Conservation (phyloP, 2,113 vertebrate species). For the Pituophis catenifer region DNA sequence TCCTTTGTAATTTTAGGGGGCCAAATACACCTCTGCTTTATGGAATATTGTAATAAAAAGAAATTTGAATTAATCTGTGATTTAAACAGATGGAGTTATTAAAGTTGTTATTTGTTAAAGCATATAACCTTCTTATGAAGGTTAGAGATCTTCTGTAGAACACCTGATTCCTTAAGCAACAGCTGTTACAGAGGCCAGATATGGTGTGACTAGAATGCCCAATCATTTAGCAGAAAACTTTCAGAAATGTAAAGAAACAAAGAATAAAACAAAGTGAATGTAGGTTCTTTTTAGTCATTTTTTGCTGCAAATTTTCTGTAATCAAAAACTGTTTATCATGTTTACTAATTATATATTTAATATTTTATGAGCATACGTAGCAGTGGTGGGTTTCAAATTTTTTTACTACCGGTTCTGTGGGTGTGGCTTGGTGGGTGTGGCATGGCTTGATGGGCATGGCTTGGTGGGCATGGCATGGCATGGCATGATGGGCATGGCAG, state of each 20-base stretch:
- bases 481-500: no score
- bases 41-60: background rate
- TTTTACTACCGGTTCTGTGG: no score
- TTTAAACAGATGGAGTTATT: background rate
- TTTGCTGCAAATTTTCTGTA: background rate
- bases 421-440: no score
- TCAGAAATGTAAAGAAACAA: background rate
- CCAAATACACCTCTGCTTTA: conserved; percentile 4
- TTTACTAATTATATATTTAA: background rate
- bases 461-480: no score
- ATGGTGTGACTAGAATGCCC: no score
- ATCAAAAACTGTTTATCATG: background rate
- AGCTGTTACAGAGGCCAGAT: background rate
- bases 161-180: background rate
- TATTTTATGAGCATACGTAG: background rate
- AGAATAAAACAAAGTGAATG: background rate
- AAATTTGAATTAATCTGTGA: background rate
- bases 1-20: background rate
- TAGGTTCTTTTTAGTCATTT: background rate
- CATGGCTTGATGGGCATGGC: no score
- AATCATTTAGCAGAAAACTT: background rate
- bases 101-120: background rate
- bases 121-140: background rate
- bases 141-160: background rate
- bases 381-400: no score